phyloP scores from a whole-genome alignment of 2,888 invertebrate species.

The Anaspis maculata region DNA sequence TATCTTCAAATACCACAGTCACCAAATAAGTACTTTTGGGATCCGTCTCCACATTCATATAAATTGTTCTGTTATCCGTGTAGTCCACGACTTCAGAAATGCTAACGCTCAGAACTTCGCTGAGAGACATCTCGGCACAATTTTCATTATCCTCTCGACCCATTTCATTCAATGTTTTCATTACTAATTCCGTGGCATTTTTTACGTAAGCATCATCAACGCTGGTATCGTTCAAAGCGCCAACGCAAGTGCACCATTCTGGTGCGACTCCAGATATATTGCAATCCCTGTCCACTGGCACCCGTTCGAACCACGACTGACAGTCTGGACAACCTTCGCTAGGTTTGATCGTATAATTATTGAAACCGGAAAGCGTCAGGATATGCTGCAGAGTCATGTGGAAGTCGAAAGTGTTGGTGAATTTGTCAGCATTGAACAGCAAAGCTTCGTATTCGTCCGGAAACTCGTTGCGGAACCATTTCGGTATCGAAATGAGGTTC shows the following conservation, averaged over 20 bases:
- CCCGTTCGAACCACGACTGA: conserved; percentile 1
- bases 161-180: no score
- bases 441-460: not conserved
- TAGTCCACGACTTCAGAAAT: not conserved
- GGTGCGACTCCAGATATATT: not conserved
- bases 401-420: conserved; percentile 1
- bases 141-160: no score
- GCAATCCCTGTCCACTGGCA: not conserved
- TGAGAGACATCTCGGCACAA: no score
- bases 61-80: not conserved
- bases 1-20: no score
- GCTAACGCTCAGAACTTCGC: no score
- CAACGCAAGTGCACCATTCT: not conserved
- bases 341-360: not conserved
- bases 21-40: no score
- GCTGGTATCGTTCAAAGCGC: not conserved
- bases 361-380: not conserved
- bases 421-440: not conserved
- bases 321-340: conserved; percentile 2
- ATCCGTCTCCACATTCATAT: not conserved
- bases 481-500: conserved; percentile 1
- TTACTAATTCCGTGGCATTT: no score
- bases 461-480: not conserved
- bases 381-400: conserved; percentile 4
- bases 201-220: no score